Evolutionary conservation across 2,888 invertebrate genomes (phyloP), one percentile per base, ranked within the genome.

Genomic region (Tortricodes alternella): DNA sequence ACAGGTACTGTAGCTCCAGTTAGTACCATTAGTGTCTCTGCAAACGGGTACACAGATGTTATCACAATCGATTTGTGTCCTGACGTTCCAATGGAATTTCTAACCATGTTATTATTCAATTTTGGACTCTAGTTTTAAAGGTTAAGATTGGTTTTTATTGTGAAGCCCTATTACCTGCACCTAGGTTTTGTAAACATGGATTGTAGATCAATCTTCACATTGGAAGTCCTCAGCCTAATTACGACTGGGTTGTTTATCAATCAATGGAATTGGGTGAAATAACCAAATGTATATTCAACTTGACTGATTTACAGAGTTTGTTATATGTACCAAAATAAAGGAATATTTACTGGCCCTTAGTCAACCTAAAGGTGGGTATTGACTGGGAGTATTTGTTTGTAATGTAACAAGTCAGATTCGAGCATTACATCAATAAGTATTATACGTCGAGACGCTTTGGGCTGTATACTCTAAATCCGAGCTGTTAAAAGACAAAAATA

Each of bases 41-140:
- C 59, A 65, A 69, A 67, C 64, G 19, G 53, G 58, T 61, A 49
- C 24, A 13, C 11, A 49, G 62, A 73, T 70, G 41, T 59, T 68
- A 68, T 70, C 71, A 29, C 43, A 18, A 48, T 37, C 49, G 49
- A 62, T 63, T 62, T 63, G 60, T 62, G 61, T 49, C 21, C 35
- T 13, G 52, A 48, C 50, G 62, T 63, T 61, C 59, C 59, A 59
- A 46, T 55, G 44, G 52, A 34, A 53, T 61, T 53, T 39, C 37
- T n/a, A 23, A 37, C 15, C 21, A 11, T 21, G 19, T 58, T 46
- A 32, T 46, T 39, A 7, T 15, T 7, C 27, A 35, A 43, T 3
- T 35, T 18, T 23, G 21, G 34, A 21, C 48, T 43, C 15, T 34
- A 41, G 8, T 24, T 43, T 8, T 1, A 5, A 18, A 1, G 11